phyloP scores from a whole-genome alignment of 1,140 invertebrate species.

The Drosophila kanapiae region DNA sequence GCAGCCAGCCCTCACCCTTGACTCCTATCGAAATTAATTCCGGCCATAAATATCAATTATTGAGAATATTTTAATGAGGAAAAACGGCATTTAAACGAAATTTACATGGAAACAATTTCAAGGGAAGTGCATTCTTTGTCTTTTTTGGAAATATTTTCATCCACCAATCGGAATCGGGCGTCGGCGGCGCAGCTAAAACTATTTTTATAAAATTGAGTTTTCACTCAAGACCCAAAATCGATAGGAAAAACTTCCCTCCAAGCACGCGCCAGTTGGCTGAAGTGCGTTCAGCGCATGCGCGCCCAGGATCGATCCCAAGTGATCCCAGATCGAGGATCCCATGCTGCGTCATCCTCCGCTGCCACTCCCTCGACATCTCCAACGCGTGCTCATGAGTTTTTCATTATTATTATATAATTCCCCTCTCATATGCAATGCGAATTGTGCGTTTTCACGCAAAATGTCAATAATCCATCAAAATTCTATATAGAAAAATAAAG shows the following conservation, averaged over 20 bases:
- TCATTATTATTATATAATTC: constrained; percentile 77
- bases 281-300: constrained; percentile 64
- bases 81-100: constrained; percentile 63
- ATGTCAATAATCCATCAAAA: constrained; percentile 68
- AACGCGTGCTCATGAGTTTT: constrained; percentile 61
- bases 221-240: constrained; percentile 33
- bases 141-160: constrained; percentile 4
- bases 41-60: constrained; percentile 78
- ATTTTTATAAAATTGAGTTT: constrained; percentile 57
- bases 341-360: constrained; percentile 62
- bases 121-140: constrained; percentile 37
- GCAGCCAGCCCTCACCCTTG: constrained; percentile 19
- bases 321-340: constrained; percentile 43
- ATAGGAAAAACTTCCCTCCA: constrained; percentile 48
- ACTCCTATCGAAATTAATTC: constrained; percentile 36
- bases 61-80: constrained; percentile 66
- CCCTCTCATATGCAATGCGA: constrained; percentile 42
- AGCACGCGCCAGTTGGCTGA: constrained; percentile 67
- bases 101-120: constrained; percentile 51
- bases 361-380: constrained; percentile 30
- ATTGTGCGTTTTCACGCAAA: constrained; percentile 77
- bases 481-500: constrained; percentile 7
- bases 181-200: constrained; percentile 40
- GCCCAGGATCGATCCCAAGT: constrained; percentile 26
- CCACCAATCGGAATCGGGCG: constrained; percentile 60